A percentile compares a stretch with the other conserved stretches of the same genome.
phyloP scores from a whole-genome alignment of 2,888 invertebrate genomes.

The Pachymerium ferrugineum region DNA sequence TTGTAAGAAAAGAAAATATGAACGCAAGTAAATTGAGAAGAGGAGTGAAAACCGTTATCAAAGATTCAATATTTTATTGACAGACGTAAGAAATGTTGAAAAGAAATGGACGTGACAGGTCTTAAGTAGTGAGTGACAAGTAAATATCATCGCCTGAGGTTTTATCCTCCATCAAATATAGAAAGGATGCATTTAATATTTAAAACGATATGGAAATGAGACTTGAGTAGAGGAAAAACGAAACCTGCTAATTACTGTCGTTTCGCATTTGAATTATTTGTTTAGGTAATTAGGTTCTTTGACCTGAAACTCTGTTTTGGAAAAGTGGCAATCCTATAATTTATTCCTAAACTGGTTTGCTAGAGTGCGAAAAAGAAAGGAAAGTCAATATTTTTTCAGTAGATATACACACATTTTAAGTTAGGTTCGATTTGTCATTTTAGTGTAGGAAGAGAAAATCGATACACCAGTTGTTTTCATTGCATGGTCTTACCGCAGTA shows the following conservation, averaged over 20 bases:
- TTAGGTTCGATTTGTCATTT: background rate
- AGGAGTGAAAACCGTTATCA: background rate
- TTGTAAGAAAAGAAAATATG: background rate
- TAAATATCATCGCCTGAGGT: background rate
- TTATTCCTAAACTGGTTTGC: background rate
- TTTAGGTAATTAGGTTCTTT: background rate
- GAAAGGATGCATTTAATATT: too few species aligned
- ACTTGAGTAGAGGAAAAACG: too few species aligned
- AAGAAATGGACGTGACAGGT: background rate
- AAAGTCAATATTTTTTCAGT: background rate
- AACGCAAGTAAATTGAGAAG: background rate
- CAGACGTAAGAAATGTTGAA: background rate
- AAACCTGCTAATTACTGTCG: background rate
- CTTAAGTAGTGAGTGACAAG: background rate
- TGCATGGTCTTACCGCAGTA: background rate
- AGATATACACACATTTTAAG: background rate
- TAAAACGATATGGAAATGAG: too few species aligned
- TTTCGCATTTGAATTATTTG: background rate
- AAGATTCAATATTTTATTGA: slow-evolving; percentile 6
- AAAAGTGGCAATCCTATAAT: background rate
- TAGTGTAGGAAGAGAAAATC: background rate
- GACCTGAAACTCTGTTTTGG: too few species aligned
- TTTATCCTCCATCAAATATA: too few species aligned
- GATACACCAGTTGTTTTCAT: background rate
- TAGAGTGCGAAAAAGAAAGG: background rate